A percentile compares a stretch with the other conserved stretches of the same genome.
These are phyloP conservation scores for Ammospiza maritima DNA, from an alignment of 2,797 vertebrate species.

Conservation along the genomic window DNA sequence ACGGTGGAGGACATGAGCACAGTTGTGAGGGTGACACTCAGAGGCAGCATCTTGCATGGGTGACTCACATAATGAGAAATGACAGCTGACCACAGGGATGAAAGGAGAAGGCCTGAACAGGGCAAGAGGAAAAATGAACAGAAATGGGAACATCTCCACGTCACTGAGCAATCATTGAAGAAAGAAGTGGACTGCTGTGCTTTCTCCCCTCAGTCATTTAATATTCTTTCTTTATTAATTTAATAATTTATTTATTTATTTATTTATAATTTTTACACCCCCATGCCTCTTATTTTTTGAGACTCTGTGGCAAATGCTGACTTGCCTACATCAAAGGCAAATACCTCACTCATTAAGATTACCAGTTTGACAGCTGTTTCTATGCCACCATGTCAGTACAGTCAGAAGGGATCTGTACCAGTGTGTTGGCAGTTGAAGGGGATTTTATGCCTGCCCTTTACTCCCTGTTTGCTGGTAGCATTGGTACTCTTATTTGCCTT, in stretches of 20 bases:
- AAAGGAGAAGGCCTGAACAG: background rate
- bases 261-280: background rate
- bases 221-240: background rate
- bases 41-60: background rate
- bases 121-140: background rate
- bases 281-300: background rate
- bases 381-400: background rate
- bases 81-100: background rate
- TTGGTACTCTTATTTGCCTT: slow-evolving; percentile 13
- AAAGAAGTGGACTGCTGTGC: background rate
- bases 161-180: background rate
- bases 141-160: background rate
- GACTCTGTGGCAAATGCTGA: background rate
- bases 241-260: background rate
- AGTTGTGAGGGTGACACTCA: background rate
- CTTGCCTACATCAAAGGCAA: background rate
- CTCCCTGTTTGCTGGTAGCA: slow-evolving; percentile 16
- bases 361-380: background rate
- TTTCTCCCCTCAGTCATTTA: background rate
- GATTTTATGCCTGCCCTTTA: background rate
- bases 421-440: background rate
- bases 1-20: background rate
- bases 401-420: background rate
- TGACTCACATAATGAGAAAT: background rate
- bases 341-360: background rate